Base-by-base conservation (phyloP, 2,113 vertebrate genomes). In the Donacobius atricapilla region DNA sequence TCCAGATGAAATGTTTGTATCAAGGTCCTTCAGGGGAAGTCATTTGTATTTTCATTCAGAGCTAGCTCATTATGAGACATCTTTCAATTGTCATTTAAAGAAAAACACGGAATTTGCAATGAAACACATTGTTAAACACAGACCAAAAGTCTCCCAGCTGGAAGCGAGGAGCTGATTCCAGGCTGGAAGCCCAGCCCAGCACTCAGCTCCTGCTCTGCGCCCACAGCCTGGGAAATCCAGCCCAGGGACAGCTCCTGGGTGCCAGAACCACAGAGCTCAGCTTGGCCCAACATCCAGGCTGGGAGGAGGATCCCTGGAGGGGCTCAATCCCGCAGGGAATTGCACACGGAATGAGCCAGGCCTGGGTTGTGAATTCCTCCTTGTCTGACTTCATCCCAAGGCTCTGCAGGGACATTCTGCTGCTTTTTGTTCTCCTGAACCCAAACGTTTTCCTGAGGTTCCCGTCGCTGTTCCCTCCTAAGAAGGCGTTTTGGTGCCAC, bases 21-120 rank as follows among this genome's bases (percentile, higher is more conserved):
- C 65, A 8, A 70, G 5, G 6, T 61, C 92, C 88, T 96, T 83
- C 84, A 91, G 53, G 87, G 82, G 70, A 90, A 85, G 92, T 72
- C 7, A 72, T 85, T 87, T 56, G 11, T 85, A 37, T 72, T 96
- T 93, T 56, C 70, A 78, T 44, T 91, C 73, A 25, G 35, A 82
- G 48, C 37, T 8, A 28, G 45, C 73, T 94, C 84, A 56, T 91
- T 91, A 91, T 44, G n/a, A 88, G 90, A 76, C 40, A 71, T 82
- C 85, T 76, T 79, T 71, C 92, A 82, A 33, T 69, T 83, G 66
- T 76, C 87, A 93, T 76, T 93, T 87, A 76, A 79, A 83, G 82
- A 28, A 56, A 89, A 91, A 50, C 33, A 65, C 4, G 7, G 78
- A 31, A 44, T 72, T 90, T 75, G 61, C 86, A 72, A 48, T 1